Base-by-base conservation (phyloP, 2,888 invertebrate species). In the Cheilosia variabilis region DNA sequence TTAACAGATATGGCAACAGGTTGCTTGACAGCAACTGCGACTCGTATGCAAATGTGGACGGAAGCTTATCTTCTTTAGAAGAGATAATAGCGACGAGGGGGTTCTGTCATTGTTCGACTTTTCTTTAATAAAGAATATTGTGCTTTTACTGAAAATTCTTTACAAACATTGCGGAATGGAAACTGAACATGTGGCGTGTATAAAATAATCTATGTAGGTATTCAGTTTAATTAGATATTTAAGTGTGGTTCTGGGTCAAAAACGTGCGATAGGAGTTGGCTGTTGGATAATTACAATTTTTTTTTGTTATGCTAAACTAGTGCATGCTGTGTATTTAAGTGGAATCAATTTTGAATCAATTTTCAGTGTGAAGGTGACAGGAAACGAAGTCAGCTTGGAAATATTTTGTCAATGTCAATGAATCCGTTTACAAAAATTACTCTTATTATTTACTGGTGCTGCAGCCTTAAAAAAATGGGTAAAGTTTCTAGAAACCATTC, bases 91-190 rank as follows among this genome's bases (percentile, higher is more conserved):
- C 57, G 13, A 22, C 27, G 0, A 13, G 34, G 24, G 58, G 58
- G 41, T 53, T 45, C 22, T 22, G 24, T 47, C 45, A 47, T 63
- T 69, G 43, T 65, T 58, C 37, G 57, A 45, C 31, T 58, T 55
- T 45, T 60, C 52, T 58, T 52, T 60, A 57, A 41, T 22, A 19
- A 24, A 45, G 31, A 47, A 69, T 45, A 69, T 62, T 55, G 50
- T 69, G 69, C 43, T 62, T 80, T 80, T 71, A 77, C 71, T 60
- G 71, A 71, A 76, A 57, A 62, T 57, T 57, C 55, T 24, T 75
- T 43, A 43, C 52, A 43, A 37, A 24, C 10, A 58, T n/a, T n/a
- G 19, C 10, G 43, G 31, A 31, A 52, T 55, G 27, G 22, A 47
- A 52, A 53, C 41, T 15, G 58, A 66, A n/a, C 58, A 47, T 58